Percentiles rank a stretch among this genome's conserved stretches.
Conservation (phyloP, 2,888 invertebrate species). For the Auanema sp. region DNA sequence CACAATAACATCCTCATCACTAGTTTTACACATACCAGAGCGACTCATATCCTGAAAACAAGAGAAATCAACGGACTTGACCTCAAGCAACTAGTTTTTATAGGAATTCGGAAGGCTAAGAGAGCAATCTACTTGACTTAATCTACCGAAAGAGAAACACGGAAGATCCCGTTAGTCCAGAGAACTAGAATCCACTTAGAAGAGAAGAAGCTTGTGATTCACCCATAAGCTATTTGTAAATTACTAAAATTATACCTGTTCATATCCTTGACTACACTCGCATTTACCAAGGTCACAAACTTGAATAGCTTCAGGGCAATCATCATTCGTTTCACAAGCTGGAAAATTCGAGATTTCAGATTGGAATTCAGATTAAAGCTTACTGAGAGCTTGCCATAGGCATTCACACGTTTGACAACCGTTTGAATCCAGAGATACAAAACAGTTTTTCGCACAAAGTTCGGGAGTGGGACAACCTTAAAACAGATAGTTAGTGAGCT, state of each 20-base stretch:
- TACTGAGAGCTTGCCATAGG: conserved; percentile 52
- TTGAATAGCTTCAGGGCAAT: conserved; percentile 50
- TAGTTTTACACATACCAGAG: conserved; percentile 30
- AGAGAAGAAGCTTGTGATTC: not conserved
- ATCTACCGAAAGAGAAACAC: too few relatives aligned
- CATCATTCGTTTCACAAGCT: conserved; percentile 50
- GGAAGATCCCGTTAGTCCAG: too few relatives aligned
- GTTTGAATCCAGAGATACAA: conserved; percentile 49
- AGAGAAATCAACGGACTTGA: not conserved
- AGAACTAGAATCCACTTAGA: too few relatives aligned
- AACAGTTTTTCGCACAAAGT: conserved; percentile 55
- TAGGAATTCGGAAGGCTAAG: too few relatives aligned
- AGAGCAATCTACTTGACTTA: too few relatives aligned
- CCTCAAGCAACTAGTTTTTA: not conserved
- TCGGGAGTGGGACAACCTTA: conserved; percentile 44
- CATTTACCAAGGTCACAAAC: conserved; percentile 59
- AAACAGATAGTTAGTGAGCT: not conserved
- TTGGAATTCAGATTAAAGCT: not conserved
- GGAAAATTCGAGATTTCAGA: conserved; percentile 22
- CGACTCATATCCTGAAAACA: conserved; percentile 34
- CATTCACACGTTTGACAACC: conserved; percentile 62
- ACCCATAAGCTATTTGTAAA: not conserved
- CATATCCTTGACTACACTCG: conserved; percentile 49
- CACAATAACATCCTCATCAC: conserved; percentile 10
- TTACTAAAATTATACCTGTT: conserved; percentile 21